Base-by-base conservation (phyloP, 2,888 invertebrate species). In the Silvanus unidentatus region DNA sequence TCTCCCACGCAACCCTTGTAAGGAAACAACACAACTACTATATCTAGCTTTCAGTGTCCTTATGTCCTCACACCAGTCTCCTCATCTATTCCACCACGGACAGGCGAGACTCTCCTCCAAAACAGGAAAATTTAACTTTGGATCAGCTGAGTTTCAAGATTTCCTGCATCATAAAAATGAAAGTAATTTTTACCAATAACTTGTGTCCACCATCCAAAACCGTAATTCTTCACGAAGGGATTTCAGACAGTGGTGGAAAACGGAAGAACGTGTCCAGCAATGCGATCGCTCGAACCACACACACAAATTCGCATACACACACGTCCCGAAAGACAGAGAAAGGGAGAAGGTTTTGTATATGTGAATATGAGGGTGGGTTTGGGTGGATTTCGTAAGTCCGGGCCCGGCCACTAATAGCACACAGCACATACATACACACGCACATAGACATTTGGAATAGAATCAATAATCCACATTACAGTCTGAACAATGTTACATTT, bases 1-100 rank as follows among this genome's bases (percentile, higher is more conserved):
- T 68, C 68, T 60, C 67, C 67, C 64, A 65, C 65, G 66, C 65
- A 66, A 66, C 66, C 68, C 68, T 66, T 66, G 64, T 64, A 66
- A 67, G 67, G 66, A 67, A 66, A 67, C 66, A 67, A 67, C 68
- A 66, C 66, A 63, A 65, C 64, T 66, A 64, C 62, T 64, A 62
- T 63, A 62, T 65, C 64, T 64, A 63, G 65, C 62, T 63, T 57
- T 55, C 51, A 51, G 45, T 60, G 63, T 60, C 60, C 62, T 59
- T 57, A 48, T 44, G 47, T 44, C 45, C 45, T 46, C n/a, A 34
- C 11, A 29, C 27, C 27, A 15, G 40, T 42, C 6, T 28, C 22
- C 8, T 5, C 28, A 39, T 36, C 40, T 34, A 50, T 48, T 50
- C 50, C 50, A 48, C 50, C 50, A 45, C 5, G 15, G 22, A 22